These are phyloP conservation scores for Aotus griseimembra DNA, from an alignment of 2,797 vertebrate genomes.

Conservation along the genomic window DNA sequence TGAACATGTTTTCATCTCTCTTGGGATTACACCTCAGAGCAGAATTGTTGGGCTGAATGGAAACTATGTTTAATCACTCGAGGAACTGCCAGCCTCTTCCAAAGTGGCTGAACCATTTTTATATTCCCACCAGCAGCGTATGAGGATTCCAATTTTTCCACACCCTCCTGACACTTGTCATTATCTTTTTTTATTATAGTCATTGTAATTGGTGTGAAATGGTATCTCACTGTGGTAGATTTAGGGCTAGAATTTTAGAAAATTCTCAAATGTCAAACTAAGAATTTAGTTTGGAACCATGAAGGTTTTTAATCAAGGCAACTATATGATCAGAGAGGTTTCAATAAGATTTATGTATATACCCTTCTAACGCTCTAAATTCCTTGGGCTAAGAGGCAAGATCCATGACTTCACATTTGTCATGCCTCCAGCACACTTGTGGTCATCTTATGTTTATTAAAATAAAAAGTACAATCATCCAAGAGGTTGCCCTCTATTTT, in stretches of 20 bases:
- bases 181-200: not conserved
- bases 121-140: not conserved
- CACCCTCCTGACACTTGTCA: not conserved
- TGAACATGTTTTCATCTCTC: not conserved
- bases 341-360: not conserved
- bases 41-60: not conserved
- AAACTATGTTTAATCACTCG: not conserved
- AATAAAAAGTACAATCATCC: not conserved
- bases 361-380: not conserved
- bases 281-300: not conserved
- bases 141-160: not conserved
- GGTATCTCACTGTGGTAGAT: not conserved
- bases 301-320: not conserved
- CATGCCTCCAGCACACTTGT: not conserved
- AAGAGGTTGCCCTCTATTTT: slow-evolving; percentile 8
- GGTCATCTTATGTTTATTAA: not conserved
- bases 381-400: not conserved
- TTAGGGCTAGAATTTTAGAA: slow-evolving; percentile 10
- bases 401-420: not conserved
- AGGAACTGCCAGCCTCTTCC: not conserved
- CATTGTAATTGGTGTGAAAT: not conserved
- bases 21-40: not conserved
- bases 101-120: not conserved
- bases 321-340: not conserved
- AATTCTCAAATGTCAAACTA: slow-evolving; percentile 21